Evolutionary conservation across 1,140 invertebrate species (phyloP), one percentile per base, ranked within the genome.

Genomic region (Leptinotarsa lineolata): DNA sequence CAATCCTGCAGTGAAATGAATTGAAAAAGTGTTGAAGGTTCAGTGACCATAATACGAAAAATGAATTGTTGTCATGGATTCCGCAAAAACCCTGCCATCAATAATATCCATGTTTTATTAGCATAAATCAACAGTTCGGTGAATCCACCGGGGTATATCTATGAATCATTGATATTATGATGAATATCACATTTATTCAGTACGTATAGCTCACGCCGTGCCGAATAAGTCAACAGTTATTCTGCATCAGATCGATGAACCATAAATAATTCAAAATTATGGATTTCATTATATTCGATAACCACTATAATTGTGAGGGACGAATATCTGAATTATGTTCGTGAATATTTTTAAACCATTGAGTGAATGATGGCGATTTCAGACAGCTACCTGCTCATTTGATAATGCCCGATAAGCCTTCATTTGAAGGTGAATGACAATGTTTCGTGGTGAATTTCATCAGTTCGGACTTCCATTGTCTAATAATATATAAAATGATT

Each of bases 211-310:
- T 54, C 48, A 54, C n/a, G 48, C 48, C 16, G n/a, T 15, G n/a
- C 48, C 48, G 48, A 54, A 54, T 54, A 54, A 54, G 48, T 54
- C 48, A 54, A 54, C 48, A 54, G n/a, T 13, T 13, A 54, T 54
- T 18, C 15, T 3, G n/a, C 4, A 54, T 16, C 48, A 15, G n/a
- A 54, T 54, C 48, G 48, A 54, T 54, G 48, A 54, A 15, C 48
- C n/a, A 54, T 54, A 54, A 54, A 54, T 54, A 54, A 54, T 54
- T 54, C 48, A 54, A 4, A 54, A n/a, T 54, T 54, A 54, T 54
- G 48, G 48, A 54, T 54, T 54, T 54, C 16, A 54, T 54, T 16
- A n/a, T 54, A 54, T n/a, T 54, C 48, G 48, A 54, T 54, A 54
- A n/a, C 48, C 48, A 54, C 48, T n/a, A 18, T 54, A n/a, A 54